Base-by-base conservation (phyloP, 2,797 vertebrate genomes). In the Amphiprion clarkii region DNA sequence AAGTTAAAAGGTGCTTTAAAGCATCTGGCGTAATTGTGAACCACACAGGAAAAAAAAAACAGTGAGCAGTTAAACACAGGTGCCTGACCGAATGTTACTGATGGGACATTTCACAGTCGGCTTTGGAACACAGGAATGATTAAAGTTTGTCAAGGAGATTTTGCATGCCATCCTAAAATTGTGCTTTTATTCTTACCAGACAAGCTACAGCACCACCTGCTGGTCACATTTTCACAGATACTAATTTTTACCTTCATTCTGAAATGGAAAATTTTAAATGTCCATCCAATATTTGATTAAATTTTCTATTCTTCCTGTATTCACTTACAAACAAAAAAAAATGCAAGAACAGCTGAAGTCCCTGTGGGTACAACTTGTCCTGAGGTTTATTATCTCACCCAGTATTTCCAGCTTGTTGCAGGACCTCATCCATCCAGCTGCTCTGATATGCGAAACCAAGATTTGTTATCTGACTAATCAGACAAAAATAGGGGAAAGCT, bases 191-290 rank as follows among this genome's bases (percentile, higher is more conserved):
- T 44, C 29, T 66, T 52, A 53, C 49, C 74, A 17, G 42, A 70
- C 63, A n/a, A 68, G 10, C 82, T 62, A 53, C 57, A 87, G 59
- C 79, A 36, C 82, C 89, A 82, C 71, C 88, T 90, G 74, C 75
- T 91, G 92, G 84, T 4, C 58, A 70, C 0, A 19, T 13, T 46
- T 9, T 14, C 3, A 57, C 6, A 51, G 9, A n/a, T 3, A 44
- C 31, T 33, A 6, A 54, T 13, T 49, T 51, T 44, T 8, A 21
- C 16, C 46, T 21, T 61, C n/a, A 12, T 3, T 39, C 36, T 39
- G 36, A 39, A 39, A 39, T 39, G 36, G 36, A 39, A 39, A 39
- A 39, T 39, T 10, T 9, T 9, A 23, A 39, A 39, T 11, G 36
- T 39, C 9, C 36, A 39, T 39, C 2, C 10, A 39, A 36, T 36